phyloP scores from a whole-genome alignment of 2,797 vertebrate genomes.

The Ataeniobius toweri region DNA sequence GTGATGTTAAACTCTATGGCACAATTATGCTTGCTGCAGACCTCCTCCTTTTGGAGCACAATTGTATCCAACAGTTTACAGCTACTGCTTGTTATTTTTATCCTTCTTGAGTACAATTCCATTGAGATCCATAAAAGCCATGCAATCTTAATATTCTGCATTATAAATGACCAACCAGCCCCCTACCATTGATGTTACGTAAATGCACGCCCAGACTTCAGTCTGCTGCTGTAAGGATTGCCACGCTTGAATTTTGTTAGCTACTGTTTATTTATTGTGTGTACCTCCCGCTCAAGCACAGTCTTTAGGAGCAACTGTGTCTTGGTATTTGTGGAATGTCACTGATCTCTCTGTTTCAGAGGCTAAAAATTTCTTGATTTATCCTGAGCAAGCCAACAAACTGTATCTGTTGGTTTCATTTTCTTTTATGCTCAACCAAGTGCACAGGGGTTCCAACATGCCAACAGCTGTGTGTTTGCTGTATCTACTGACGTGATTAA shows the following conservation, averaged over 20 bases:
- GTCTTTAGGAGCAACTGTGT: slow-evolving; percentile 14
- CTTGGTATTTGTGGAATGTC: slow-evolving; percentile 8
- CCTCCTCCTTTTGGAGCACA: slow-evolving; percentile 18
- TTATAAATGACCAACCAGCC: slow-evolving; percentile 37
- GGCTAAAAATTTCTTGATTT: slow-evolving; percentile 13
- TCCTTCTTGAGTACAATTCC: slow-evolving; percentile 12
- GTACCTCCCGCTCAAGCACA: slow-evolving; percentile 16
- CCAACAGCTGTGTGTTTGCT: slow-evolving; percentile 29
- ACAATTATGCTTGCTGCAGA: slow-evolving; percentile 7
- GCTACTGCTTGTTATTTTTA: slow-evolving; percentile 19
- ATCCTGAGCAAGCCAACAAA: slow-evolving; percentile 14
- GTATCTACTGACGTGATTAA: slow-evolving; percentile 23
- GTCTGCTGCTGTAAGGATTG: slow-evolving; percentile 45
- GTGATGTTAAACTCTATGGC: slow-evolving; percentile 11
- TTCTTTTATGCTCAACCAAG: slow-evolving; percentile 9
- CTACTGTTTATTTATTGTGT: slow-evolving; percentile 43
- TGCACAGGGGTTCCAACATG: slow-evolving; percentile 2
- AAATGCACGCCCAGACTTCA: slow-evolving; percentile 57
- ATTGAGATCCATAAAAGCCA: slow-evolving; percentile 43
- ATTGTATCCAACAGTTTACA: slow-evolving; percentile 22
- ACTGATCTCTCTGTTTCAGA: slow-evolving; percentile 30
- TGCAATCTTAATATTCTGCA: slow-evolving; percentile 52
- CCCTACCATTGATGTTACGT: slow-evolving; percentile 65
- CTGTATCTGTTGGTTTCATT: slow-evolving; percentile 5
- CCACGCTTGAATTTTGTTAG: slow-evolving; percentile 44